Evolutionary conservation across 2,113 vertebrate genomes (phyloP).

Genomic region (Sialia sialis): DNA sequence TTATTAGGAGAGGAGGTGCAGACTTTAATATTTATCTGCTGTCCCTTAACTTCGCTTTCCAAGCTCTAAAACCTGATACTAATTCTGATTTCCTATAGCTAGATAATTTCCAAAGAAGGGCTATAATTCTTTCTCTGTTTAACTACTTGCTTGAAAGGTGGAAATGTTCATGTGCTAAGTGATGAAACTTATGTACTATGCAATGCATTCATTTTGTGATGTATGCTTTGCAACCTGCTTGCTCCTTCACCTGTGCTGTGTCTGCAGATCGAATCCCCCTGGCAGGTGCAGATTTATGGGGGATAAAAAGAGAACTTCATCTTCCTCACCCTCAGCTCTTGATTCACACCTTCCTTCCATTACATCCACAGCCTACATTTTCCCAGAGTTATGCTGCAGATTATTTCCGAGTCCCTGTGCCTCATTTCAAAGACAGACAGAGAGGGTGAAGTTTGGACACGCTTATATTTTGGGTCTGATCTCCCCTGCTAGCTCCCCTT

Average conservation of each 20-base stretch:
- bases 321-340: background rate
- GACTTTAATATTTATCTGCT: background rate
- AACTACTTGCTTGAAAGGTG: background rate
- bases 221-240: background rate
- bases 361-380: background rate
- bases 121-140: background rate
- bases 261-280: background rate
- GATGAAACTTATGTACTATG: background rate
- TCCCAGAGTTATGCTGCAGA: background rate
- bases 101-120: background rate
- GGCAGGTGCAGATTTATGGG: background rate
- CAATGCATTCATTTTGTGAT: background rate
- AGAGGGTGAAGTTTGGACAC: background rate
- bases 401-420: background rate
- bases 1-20: background rate
- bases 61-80: background rate
- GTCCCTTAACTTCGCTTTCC: background rate
- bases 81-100: background rate
- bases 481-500: rapidly evolving
- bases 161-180: background rate
- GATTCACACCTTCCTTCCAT: background rate
- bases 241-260: background rate
- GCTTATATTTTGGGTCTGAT: background rate
- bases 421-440: background rate
- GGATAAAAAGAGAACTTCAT: background rate